phyloP scores from a whole-genome alignment of 2,888 invertebrate species.

The Marasmarcha lunaedactyla region DNA sequence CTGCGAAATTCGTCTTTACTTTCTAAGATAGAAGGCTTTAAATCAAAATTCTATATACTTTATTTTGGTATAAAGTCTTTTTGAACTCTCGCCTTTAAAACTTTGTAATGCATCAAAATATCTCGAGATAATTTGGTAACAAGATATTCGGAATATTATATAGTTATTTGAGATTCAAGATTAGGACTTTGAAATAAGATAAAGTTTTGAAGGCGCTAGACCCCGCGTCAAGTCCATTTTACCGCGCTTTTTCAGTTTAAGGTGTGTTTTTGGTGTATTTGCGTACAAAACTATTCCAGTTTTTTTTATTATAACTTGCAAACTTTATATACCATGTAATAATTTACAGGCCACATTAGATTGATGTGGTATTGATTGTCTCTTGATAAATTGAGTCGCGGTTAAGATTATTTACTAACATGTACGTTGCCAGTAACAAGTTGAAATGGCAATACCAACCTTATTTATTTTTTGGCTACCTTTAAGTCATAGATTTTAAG shows the following conservation, averaged over 20 bases:
- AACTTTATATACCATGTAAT: neutral
- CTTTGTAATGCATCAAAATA: no score
- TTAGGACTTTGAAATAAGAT: no score
- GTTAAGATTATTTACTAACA: slow-evolving; percentile 15
- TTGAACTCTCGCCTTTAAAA: no score
- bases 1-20: no score
- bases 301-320: slow-evolving; percentile 15
- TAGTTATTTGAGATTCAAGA: no score
- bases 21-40: no score
- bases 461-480: slow-evolving; percentile 7
- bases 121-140: no score
- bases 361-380: slow-evolving; percentile 32
- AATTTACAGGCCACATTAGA: slow-evolving; percentile 27
- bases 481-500: slow-evolving; percentile 6
- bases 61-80: no score
- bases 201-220: no score
- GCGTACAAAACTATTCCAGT: slow-evolving; percentile 40
- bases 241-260: slow-evolving; percentile 15
- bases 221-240: slow-evolving; percentile 12
- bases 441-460: slow-evolving; percentile 4
- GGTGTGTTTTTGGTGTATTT: slow-evolving; percentile 17
- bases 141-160: no score
- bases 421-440: slow-evolving; percentile 24
- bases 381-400: slow-evolving; percentile 33
- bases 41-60: neutral